A percentile compares a stretch with the other conserved stretches of the same genome.
Conservation (phyloP, 2,888 invertebrate species). For the Melanostoma scalare region DNA sequence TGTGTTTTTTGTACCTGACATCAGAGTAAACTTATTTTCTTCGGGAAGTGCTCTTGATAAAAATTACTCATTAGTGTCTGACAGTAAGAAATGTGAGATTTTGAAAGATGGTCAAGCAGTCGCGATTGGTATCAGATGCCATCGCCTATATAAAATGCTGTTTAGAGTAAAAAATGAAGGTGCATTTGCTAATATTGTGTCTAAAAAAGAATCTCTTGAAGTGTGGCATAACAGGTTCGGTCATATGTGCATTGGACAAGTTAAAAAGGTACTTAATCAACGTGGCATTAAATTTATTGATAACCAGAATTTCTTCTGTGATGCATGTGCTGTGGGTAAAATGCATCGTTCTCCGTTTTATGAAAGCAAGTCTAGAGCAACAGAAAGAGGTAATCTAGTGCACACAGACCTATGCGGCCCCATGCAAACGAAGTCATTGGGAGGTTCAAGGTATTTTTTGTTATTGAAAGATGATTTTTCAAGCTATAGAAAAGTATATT, state of each 20-base stretch:
- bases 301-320: conserved; percentile 22
- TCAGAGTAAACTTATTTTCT: conserved; percentile 10
- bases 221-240: conserved; percentile 74
- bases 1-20: conserved; percentile 4
- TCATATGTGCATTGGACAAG: conserved; percentile 64
- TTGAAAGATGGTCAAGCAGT: background rate
- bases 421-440: conserved; percentile 66
- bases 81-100: conserved; percentile 16
- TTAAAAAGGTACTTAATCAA: too few relatives aligned
- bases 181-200: background rate
- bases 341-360: conserved; percentile 65
- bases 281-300: too few relatives aligned
- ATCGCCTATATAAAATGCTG: conserved; percentile 5
- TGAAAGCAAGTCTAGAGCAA: background rate
- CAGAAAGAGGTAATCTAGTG: too few relatives aligned
- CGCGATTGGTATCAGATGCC: conserved; percentile 1
- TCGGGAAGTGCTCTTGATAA: conserved; percentile 24
- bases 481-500: conserved; percentile 68
- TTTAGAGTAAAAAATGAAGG: conserved; percentile 1
- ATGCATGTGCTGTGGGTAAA: conserved; percentile 72
- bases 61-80: conserved; percentile 13
- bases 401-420: conserved; percentile 36
- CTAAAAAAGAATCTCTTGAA: conserved; percentile 49
- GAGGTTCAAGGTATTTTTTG: conserved; percentile 70
- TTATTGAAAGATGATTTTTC: conserved; percentile 71